Evolutionary conservation across 1,140 invertebrate genomes (phyloP).

Genomic region (Nephila pilipes): DNA sequence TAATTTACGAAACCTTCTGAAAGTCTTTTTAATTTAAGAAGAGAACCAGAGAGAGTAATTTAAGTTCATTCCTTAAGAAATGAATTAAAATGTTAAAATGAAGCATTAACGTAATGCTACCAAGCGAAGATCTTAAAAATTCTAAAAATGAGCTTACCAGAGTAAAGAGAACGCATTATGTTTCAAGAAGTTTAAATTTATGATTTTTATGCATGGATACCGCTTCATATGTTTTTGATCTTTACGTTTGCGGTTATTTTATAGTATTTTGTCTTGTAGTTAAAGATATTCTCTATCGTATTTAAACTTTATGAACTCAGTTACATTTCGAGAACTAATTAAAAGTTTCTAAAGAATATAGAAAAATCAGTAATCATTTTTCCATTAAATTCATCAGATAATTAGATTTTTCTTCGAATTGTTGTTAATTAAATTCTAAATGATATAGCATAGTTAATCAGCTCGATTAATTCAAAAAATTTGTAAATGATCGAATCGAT

Average conservation of each 20-base stretch:
- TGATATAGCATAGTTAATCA: no score
- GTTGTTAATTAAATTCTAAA: not conserved
- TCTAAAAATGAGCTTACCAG: not conserved
- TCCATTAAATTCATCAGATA: not conserved
- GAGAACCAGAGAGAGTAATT: not conserved
- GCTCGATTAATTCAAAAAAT: no score
- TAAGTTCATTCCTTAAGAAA: not conserved
- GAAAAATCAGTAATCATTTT: not conserved
- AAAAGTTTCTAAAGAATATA: not conserved
- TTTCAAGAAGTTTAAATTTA: not conserved
- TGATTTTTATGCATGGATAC: not conserved
- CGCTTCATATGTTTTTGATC: not conserved
- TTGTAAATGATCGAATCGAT: no score
- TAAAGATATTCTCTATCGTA: not conserved
- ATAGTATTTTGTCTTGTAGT: not conserved
- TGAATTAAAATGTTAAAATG: constrained; percentile 11
- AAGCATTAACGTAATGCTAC: not conserved
- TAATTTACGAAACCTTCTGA: not conserved
- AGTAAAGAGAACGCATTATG: not conserved
- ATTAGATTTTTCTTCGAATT: not conserved
- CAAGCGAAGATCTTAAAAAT: not conserved
- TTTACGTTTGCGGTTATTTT: not conserved
- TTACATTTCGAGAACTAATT: not conserved
- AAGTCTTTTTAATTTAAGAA: constrained; percentile 1
- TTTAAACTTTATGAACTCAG: not conserved